Base-by-base conservation (phyloP, 2,113 vertebrate genomes). In the Etheostoma spectabile region DNA sequence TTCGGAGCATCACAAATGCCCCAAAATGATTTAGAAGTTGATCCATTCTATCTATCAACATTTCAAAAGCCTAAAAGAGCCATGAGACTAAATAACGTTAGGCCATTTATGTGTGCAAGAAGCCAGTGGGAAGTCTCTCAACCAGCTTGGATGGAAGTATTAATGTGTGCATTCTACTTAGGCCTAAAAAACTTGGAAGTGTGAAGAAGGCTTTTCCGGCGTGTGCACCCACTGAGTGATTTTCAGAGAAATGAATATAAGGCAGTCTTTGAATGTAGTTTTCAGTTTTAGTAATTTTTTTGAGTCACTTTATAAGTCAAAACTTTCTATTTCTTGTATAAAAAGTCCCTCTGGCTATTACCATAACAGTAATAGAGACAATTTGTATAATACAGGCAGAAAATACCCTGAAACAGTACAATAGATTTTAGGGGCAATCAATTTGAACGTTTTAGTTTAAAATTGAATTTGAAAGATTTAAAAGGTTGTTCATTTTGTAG, bases 401-500 rank as follows among this genome's bases (percentile, higher is more conserved):
- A 13, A 35, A 57, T 12, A 38, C 11, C 8, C 0, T 10, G 8
- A n/a, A 46, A 27, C 19, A 52, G 8, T 51, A 65, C 21, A 49
- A 53, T 8, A 62, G 5, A 73, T 21, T 67, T 30, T 14, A 42
- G n/a, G 7, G 53, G 55, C 6, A 55, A 49, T 62, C 8, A 74
- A 19, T 3, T 75, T 19, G 22, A 59, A 38, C 5, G 21, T 59
- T 64, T 42, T 30, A 45, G 46, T n/a, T 55, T 10, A 30, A 66
- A 63, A 67, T 56, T 0, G 5, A 30, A 22, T 57, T 73, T 64
- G 66, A 45, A 3, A 33, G 24, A 16, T 55, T 35, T 2, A 24
- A 49, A 75, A 64, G 4, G 1, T 51, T 73, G 64, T 65, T 80
- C 19, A 83, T 85, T 83, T 83, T 66, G 27, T 63, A 61, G 18